Percentiles rank a stretch among this genome's conserved stretches.
Evolutionary conservation across 92 coral and sea anemone species (phyloP).

Genomic region (Isaurus tuberculatus): DNA sequence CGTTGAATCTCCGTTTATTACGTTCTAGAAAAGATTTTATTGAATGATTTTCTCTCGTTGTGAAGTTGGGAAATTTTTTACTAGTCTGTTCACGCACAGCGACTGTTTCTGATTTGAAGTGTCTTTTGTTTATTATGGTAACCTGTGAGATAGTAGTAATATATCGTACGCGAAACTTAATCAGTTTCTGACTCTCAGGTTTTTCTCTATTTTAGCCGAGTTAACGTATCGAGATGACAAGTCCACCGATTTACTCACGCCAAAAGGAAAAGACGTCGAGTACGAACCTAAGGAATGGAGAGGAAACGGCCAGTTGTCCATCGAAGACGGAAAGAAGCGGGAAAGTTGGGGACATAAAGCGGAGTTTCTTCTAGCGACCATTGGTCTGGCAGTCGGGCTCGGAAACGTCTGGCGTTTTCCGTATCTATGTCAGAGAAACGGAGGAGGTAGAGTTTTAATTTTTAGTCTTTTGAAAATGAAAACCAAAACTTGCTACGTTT

Average conservation of each 20-base stretch:
- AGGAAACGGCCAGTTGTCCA: slow-evolving; percentile 44
- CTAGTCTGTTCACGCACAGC: background rate
- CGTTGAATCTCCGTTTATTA: background rate
- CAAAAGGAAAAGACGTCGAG: slow-evolving; percentile 49
- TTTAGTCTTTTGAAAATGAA: background rate
- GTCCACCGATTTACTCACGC: slow-evolving; percentile 82
- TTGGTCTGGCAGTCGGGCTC: slow-evolving; percentile 90
- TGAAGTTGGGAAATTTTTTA: background rate
- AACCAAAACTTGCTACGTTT: background rate
- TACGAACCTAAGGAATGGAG: slow-evolving; percentile 66
- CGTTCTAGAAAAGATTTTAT: background rate
- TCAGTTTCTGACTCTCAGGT: background rate
- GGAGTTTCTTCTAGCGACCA: slow-evolving; percentile 82
- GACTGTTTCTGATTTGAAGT: background rate
- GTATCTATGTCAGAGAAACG: slow-evolving; percentile 87
- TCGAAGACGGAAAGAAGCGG: slow-evolving; percentile 58
- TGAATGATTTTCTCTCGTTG: background rate
- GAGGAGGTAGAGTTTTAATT: slow-evolving; percentile 73
- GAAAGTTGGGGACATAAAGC: slow-evolving; percentile 93
- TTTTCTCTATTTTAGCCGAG: slow-evolving; percentile 32
- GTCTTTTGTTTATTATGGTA: background rate
- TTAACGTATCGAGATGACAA: slow-evolving; percentile 74
- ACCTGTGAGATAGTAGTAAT: background rate
- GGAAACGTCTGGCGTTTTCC: slow-evolving; percentile 95
- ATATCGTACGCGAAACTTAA: background rate